Evolutionary conservation across 2,888 invertebrate genomes (phyloP), one percentile per base, ranked within the genome.

Genomic region (Apodemia duryi): DNA sequence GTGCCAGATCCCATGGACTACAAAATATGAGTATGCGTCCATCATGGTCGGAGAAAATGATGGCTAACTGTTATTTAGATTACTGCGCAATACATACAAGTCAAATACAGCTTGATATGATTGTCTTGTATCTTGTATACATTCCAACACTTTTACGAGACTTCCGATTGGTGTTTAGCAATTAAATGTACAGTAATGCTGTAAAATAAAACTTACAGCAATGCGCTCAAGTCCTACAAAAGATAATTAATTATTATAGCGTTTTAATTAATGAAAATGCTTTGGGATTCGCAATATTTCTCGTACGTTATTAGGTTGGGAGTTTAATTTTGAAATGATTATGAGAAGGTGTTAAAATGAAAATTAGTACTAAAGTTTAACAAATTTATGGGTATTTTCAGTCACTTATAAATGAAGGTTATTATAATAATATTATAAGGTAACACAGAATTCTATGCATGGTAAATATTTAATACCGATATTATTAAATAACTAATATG

Each of bases 11-110:
- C 29, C 13, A 32, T 57, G 57, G 57, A 32, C 32, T 57, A 57
- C 32, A 32, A 57, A 9, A 32, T 57, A 57, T 57, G 57, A 35
- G 49, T 29, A 38, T 64, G 46, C 64, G 60, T 68, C 71, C 67
- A 68, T 67, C 66, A 65, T 68, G 71, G 66, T 71, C 72, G 69
- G 69, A 72, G 66, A 62, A 72, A 75, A 74, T 74, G 70, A 72
- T 68, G 69, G 65, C 69, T 79, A 76, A 78, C 77, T 75, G 79
- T 79, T 75, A 77, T 79, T 80, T 74, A 73, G 69, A 75, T 75
- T 77, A 76, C 74, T 57, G 57, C 72, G 68, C 72, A 73, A 73
- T 73, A 73, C 72, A 70, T 71, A 71, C 72, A 71, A 72, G 69
- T 74, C 73, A 62, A 52, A 52, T 62, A 51, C 62, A 54, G 38